A percentile compares a stretch with the other conserved stretches of the same genome.
phyloP scores from a whole-genome alignment of 2,113 vertebrate species.

The Hippoglossus stenolepis region DNA sequence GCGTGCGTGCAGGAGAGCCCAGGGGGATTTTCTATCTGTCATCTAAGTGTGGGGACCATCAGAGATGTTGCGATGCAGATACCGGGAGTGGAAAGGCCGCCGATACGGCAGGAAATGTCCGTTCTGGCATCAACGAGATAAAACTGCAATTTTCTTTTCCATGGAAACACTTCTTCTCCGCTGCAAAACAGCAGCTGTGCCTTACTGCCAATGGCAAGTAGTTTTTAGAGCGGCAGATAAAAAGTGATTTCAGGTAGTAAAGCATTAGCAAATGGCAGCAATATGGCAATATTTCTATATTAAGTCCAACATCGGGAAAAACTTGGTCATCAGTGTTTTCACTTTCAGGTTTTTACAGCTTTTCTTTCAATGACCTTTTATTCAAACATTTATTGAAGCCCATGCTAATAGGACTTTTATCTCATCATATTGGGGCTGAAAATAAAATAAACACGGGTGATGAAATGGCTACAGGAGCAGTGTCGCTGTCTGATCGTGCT shows the following conservation, averaged over 20 bases:
- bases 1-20: not conserved
- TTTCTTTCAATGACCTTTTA: conserved; percentile 4
- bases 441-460: not conserved
- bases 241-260: too few relatives aligned
- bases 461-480: not conserved
- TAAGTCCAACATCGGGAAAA: not conserved
- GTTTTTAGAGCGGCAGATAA: too few relatives aligned
- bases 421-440: not conserved
- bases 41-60: too few relatives aligned
- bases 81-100: too few relatives aligned
- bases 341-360: not conserved
- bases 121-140: too few relatives aligned
- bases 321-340: not conserved
- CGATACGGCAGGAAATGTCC: too few relatives aligned
- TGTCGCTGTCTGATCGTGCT: conserved; percentile 9
- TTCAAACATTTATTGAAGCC: conserved; percentile 11
- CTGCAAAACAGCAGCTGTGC: too few relatives aligned
- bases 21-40: not conserved
- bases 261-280: too few relatives aligned
- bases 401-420: not conserved
- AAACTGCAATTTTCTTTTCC: not conserved
- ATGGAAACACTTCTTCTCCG: not conserved
- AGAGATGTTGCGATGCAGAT: too few relatives aligned
- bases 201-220: too few relatives aligned
- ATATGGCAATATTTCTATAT: not conserved